Evolutionary conservation across 2,113 vertebrate species (phyloP).

Genomic region (Furnarius figulus): DNA sequence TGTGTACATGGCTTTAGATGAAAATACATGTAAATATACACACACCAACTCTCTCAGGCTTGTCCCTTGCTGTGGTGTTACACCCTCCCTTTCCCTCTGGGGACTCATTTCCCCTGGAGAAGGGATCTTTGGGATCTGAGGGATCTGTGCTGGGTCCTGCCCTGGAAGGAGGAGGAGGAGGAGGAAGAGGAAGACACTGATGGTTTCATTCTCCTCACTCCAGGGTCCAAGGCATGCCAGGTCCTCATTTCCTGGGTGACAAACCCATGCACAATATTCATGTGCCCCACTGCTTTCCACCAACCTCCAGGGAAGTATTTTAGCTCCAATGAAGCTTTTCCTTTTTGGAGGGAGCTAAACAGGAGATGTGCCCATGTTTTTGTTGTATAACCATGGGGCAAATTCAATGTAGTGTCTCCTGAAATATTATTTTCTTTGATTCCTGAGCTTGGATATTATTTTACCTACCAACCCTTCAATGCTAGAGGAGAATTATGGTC

Average conservation of each 20-base stretch:
- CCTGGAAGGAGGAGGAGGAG: neutral
- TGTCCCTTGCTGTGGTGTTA: neutral
- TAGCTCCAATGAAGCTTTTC: neutral
- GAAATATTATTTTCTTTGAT: neutral
- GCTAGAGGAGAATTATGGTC: neutral
- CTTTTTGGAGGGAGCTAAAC: neutral
- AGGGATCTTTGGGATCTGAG: neutral
- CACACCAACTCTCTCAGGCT: neutral
- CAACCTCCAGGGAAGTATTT: neutral
- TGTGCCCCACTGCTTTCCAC: neutral
- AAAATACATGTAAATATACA: neutral
- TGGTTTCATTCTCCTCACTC: neutral
- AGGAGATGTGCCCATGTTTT: rapidly evolving
- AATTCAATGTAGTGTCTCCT: neutral
- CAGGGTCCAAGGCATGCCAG: no score
- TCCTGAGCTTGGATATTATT: neutral
- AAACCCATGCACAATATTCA: neutral
- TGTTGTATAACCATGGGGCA: neutral
- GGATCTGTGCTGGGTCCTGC: neutral
- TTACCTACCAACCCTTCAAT: neutral
- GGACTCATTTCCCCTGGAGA: neutral
- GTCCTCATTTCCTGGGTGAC: neutral
- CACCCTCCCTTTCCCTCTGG: neutral
- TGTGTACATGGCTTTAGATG: no score
- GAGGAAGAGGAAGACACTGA: no score